These are phyloP conservation scores for Poecilia gillii DNA, from an alignment of 2,797 vertebrate species.

Conservation along the genomic window DNA sequence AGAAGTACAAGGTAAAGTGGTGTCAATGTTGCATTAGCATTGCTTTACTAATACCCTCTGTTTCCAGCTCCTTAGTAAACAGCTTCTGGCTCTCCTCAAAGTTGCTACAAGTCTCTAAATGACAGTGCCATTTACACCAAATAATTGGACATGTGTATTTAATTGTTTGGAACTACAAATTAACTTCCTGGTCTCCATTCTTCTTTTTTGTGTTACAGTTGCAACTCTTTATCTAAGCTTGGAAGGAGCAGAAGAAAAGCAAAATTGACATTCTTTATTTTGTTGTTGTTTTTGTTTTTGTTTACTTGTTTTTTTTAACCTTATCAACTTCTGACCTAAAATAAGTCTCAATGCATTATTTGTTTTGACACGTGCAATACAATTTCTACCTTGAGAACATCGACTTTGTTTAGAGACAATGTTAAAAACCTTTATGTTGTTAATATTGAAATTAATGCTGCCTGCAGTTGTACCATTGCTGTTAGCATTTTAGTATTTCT, in stretches of 20 bases:
- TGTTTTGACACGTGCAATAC: not conserved
- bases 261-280: not conserved
- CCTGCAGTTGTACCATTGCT: not conserved
- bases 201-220: not conserved
- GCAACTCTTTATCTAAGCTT: not conserved
- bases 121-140: not conserved
- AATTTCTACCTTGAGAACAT: not conserved
- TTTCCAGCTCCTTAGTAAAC: too few species aligned
- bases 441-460: not conserved
- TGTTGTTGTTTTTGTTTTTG: not conserved
- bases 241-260: not conserved
- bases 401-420: not conserved
- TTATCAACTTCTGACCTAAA: not conserved
- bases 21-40: not conserved
- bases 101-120: not conserved
- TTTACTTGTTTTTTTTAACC: not conserved
- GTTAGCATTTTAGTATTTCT: not conserved
- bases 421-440: not conserved
- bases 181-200: not conserved
- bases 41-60: not conserved
- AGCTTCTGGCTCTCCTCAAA: not conserved
- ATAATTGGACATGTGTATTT: not conserved
- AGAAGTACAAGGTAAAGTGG: not conserved
- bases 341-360: not conserved
- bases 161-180: not conserved